Evolutionary conservation across 2,113 vertebrate genomes (phyloP), one percentile per base, ranked within the genome.

Genomic region (Phyllostomus discolor): DNA sequence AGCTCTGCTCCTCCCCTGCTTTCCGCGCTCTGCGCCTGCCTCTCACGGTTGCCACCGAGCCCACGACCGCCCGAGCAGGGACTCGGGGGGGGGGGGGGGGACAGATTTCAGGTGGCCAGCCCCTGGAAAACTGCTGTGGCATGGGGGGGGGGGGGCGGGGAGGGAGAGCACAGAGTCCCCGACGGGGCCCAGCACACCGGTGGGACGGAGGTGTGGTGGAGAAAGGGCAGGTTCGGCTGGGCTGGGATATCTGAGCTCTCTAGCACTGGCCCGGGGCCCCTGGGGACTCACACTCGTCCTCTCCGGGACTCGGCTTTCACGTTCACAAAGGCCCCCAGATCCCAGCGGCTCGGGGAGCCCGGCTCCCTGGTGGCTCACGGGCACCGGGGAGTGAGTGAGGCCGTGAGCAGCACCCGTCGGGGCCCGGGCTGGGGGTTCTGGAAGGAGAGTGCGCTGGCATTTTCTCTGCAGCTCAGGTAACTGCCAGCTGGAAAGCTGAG

Each of bases 151-250:
- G 26, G 16, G 15, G 20, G 15, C n/a, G 46, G 15, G 16, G 48
- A 28, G 16, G 48, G 22, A 46, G 2, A 14, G 57, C 7, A 10
- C 10, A 15, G 46, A 43, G 7, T 17, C 38, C 3, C 4, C 7
- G 31, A 31, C 10, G 80, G 2, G 48, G 0, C 11, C n/a, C 10
- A 4, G 5, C 9, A 66, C 5, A 5, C 4, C 33, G 5, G 38
- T 17, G 12, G 5, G 66, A 8, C 3, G 19, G 24, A 12, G 22
- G 4, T 17, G 2, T 15, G 4, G 10, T 7, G 7, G 6, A 66
- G 70, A 59, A 69, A 43, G 69, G 10, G 6, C 7, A 75, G 64
- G 35, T 3, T 24, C 10, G 26, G 24, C 66, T 64, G 28, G 26
- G 24, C 66, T 64, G 28, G 24, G 24, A 4, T 50, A 7, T 3